Percentiles rank a stretch among this genome's conserved stretches.
These are phyloP conservation scores for Cheumatopsyche charites DNA, from an alignment of 1,140 invertebrate genomes.

Conservation along the genomic window DNA sequence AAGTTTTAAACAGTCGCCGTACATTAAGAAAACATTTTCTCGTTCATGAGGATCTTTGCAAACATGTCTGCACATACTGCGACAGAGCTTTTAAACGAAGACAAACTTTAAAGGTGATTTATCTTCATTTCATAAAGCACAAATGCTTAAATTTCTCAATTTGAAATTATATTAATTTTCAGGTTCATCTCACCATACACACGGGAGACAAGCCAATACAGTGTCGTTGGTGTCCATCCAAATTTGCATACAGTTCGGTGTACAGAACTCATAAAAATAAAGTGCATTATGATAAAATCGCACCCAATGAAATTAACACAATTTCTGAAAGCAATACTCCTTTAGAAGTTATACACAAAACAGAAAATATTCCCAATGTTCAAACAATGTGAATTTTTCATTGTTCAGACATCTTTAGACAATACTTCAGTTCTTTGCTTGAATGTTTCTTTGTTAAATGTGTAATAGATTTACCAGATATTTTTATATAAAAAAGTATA, in stretches of 20 bases:
- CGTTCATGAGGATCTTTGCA: constrained; percentile 59
- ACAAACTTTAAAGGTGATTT: constrained; percentile 58
- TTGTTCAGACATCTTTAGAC: too few relatives aligned
- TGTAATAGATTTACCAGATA: too few relatives aligned
- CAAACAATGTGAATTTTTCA: too few relatives aligned
- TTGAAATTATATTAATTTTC: constrained; percentile 22
- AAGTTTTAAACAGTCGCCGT: constrained; percentile 59
- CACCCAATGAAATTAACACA: too few relatives aligned
- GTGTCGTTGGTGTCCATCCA: constrained; percentile 60
- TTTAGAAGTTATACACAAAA: neutral
- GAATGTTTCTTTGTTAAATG: too few relatives aligned
- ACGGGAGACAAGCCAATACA: constrained; percentile 60
- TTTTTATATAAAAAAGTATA: too few relatives aligned
- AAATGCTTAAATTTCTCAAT: neutral
- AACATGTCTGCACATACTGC: constrained; percentile 58
- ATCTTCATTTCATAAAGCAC: constrained; percentile 5
- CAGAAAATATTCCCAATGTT: too few relatives aligned
- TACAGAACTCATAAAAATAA: constrained; percentile 59
- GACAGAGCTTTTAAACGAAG: constrained; percentile 60
- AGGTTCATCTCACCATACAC: constrained; percentile 60
- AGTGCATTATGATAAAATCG: constrained; percentile 54
- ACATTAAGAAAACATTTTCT: constrained; percentile 58
- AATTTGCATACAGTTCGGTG: constrained; percentile 60
- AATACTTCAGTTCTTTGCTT: too few relatives aligned
- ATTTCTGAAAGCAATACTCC: too few relatives aligned